A percentile compares a stretch with the other conserved stretches of the same genome.
Conservation (phyloP, 2,888 invertebrate species). For the Anarsia innoxiella region DNA sequence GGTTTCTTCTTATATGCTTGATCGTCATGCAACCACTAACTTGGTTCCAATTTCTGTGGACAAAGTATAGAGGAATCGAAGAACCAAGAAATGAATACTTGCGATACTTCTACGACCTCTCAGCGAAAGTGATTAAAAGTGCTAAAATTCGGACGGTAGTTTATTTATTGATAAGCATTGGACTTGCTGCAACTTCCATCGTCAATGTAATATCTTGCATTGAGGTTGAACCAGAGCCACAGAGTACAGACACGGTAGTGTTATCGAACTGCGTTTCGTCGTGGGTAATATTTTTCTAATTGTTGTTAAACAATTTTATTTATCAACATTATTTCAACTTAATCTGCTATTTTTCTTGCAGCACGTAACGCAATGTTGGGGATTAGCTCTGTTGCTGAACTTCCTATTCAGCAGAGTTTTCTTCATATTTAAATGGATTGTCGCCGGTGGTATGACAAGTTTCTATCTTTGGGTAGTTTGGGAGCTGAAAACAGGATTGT, state of each 20-base stretch:
- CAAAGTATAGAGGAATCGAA: constrained; percentile 59
- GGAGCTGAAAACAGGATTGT: constrained; percentile 72
- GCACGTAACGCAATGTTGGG: constrained; percentile 85
- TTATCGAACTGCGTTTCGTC: constrained; percentile 65
- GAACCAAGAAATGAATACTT: constrained; percentile 73
- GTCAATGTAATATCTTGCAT: constrained; percentile 75
- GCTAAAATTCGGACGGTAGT: constrained; percentile 77
- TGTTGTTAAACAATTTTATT: too few species aligned
- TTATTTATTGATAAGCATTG: constrained; percentile 79
- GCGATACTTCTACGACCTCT: constrained; percentile 75
- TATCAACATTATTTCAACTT: too few species aligned
- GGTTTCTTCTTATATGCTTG: constrained; percentile 33
- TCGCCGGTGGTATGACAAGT: constrained; percentile 78
- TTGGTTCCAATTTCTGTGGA: constrained; percentile 86
- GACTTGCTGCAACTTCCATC: constrained; percentile 79
- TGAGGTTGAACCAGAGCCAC: constrained; percentile 36
- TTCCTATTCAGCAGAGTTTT: constrained; percentile 91
- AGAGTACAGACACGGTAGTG: constrained; percentile 30
- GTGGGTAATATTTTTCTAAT: constrained; percentile 49
- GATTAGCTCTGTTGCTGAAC: constrained; percentile 78
- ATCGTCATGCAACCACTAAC: constrained; percentile 79
- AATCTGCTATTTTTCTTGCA: constrained; percentile 36
- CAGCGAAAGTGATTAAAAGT: constrained; percentile 77
- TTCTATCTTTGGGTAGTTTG: constrained; percentile 83
- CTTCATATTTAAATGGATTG: constrained; percentile 85